Evolutionary conservation across 2,797 vertebrate species (phyloP).

Genomic region (Peromyscus attwateri): DNA sequence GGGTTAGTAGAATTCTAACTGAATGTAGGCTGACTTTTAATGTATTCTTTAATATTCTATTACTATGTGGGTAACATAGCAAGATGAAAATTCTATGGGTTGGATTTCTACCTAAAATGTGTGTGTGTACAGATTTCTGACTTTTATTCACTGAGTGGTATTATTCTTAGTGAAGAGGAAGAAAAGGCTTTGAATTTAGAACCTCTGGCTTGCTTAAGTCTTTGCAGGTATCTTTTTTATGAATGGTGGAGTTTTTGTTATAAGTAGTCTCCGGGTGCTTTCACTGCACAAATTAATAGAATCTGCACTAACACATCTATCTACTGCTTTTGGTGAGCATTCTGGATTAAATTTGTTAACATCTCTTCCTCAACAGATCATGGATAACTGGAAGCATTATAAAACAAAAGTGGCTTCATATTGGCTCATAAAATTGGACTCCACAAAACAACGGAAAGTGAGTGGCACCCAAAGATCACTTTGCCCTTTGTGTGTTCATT

Average conservation of each 20-base stretch:
- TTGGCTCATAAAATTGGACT: conserved; percentile 98
- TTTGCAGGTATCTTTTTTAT: conserved; percentile 1
- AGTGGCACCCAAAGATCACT: conserved; percentile 74
- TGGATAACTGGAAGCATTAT: conserved; percentile 98
- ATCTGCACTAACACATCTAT: not conserved
- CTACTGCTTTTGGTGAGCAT: conserved; percentile 5
- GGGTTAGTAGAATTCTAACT: not conserved
- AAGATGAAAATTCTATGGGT: conserved; percentile 13
- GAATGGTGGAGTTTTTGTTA: conserved; percentile 34
- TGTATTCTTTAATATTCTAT: conserved; percentile 25
- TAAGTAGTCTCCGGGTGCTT: not conserved
- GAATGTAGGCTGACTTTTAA: conserved; percentile 14
- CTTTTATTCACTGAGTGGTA: conserved; percentile 41
- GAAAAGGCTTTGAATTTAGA: conserved; percentile 10
- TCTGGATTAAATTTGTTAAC: conserved; percentile 55
- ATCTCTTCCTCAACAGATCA: conserved; percentile 90
- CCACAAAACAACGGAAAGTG: conserved; percentile 97
- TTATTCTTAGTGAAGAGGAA: not conserved
- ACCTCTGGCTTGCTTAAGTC: not conserved
- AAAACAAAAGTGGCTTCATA: conserved; percentile 99
- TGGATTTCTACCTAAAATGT: not conserved
- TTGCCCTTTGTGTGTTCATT: not conserved
- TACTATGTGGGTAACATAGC: conserved; percentile 6
- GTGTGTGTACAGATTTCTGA: not conserved
- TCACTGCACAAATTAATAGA: not conserved